These are phyloP conservation scores for Chloebia gouldiae DNA, from an alignment of 2,113 vertebrate species.

Conservation along the genomic window DNA sequence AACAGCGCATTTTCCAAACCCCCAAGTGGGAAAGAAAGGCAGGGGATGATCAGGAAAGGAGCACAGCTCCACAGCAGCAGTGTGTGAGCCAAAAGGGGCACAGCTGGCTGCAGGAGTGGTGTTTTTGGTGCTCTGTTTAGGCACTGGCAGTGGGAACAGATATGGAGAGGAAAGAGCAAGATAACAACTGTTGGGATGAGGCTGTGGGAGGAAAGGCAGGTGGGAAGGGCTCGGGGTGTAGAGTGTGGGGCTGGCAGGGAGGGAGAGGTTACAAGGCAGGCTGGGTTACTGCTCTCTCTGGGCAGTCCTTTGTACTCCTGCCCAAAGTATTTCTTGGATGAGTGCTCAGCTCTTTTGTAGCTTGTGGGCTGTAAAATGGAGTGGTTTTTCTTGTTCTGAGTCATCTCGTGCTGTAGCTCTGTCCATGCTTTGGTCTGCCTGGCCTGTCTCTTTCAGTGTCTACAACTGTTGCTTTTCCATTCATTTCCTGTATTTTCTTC, in stretches of 20 bases:
- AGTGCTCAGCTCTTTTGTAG: background rate
- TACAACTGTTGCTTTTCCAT: background rate
- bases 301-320: background rate
- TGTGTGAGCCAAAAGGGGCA: background rate
- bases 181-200: background rate
- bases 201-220: background rate
- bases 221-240: background rate
- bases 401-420: background rate
- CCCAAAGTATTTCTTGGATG: background rate
- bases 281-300: background rate
- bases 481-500: background rate
- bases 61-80: background rate
- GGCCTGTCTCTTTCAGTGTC: background rate
- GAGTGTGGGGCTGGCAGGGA: background rate
- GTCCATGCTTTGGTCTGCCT: background rate
- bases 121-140: background rate
- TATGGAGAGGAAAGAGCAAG: background rate
- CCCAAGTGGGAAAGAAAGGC: background rate
- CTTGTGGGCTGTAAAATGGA: background rate
- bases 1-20: background rate
- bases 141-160: background rate
- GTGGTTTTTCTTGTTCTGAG: background rate
- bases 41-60: background rate
- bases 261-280: background rate
- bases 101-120: background rate